These are phyloP conservation scores for Punctoribates punctum DNA, from an alignment of 2,888 invertebrate genomes.

Conservation along the genomic window DNA sequence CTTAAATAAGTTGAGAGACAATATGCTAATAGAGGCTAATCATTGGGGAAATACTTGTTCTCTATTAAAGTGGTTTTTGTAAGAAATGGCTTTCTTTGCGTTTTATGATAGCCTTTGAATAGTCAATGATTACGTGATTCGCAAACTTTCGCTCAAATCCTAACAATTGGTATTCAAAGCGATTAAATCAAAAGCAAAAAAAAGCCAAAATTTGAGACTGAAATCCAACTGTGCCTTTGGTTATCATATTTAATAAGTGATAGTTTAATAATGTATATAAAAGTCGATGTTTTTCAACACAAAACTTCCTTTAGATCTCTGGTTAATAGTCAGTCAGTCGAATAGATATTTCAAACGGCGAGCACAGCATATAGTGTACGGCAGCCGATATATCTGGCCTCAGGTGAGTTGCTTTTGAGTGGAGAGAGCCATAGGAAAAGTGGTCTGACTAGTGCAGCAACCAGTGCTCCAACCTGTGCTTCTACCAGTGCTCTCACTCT, in stretches of 20 bases:
- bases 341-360: not conserved
- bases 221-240: not conserved
- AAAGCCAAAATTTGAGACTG: no score
- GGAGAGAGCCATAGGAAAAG: not conserved
- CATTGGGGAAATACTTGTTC: not conserved
- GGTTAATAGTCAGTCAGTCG: not conserved
- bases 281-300: not conserved
- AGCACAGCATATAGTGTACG: no score
- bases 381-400: conserved; percentile 1
- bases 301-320: conserved; percentile 14
- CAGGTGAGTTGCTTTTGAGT: not conserved
- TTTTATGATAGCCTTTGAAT: no score
- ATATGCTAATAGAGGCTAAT: not conserved
- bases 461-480: not conserved
- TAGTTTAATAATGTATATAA: not conserved
- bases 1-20: not conserved
- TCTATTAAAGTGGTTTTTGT: no score
- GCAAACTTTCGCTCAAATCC: no score
- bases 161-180: no score
- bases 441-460: not conserved
- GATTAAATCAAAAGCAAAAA: no score
- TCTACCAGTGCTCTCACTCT: not conserved
- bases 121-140: no score
- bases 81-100: no score
- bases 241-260: not conserved